phyloP scores from a whole-genome alignment of 1,140 invertebrate species.

The Doryteuthis pealeii region DNA sequence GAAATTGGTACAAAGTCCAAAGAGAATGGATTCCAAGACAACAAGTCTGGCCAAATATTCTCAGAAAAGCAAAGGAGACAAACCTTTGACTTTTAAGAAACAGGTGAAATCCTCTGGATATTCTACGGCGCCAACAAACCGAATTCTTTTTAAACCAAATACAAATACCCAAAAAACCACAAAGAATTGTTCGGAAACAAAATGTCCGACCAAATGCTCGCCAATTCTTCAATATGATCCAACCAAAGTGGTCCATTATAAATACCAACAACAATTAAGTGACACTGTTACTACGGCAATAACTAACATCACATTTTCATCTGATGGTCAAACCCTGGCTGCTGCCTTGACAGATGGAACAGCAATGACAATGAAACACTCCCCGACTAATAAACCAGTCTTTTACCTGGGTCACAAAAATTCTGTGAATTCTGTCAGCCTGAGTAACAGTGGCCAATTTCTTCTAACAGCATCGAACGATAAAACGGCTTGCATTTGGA shows the following conservation, averaged over 20 bases:
- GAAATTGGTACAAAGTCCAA: not conserved
- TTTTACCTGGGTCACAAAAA: slow-evolving; percentile 45
- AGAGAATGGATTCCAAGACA: slow-evolving; percentile 19
- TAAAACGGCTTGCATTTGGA: slow-evolving; percentile 50
- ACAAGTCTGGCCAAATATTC: not conserved
- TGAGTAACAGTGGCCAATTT: slow-evolving; percentile 47
- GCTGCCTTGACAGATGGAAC: not conserved
- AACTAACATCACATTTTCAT: slow-evolving; percentile 2
- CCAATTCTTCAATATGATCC: not conserved
- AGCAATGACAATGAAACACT: not conserved
- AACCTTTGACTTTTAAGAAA: slow-evolving; percentile 53
- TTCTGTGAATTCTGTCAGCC: slow-evolving; percentile 38
- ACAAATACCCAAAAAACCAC: slow-evolving; percentile 24
- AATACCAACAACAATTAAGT: not conserved
- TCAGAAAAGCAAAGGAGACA: slow-evolving; percentile 34
- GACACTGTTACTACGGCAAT: not conserved
- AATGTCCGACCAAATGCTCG: not conserved
- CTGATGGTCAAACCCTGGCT: not conserved
- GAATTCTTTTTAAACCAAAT: slow-evolving; percentile 48
- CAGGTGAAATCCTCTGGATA: slow-evolving; percentile 59
- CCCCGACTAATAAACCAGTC: slow-evolving; percentile 13
- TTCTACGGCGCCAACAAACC: slow-evolving; percentile 33
- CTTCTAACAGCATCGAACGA: slow-evolving; percentile 55
- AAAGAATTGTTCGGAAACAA: slow-evolving; percentile 16
- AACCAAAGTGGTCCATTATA: not conserved